These are phyloP conservation scores for Pseudachorutes palmiensis DNA, from an alignment of 1,140 invertebrate genomes.

Conservation along the genomic window DNA sequence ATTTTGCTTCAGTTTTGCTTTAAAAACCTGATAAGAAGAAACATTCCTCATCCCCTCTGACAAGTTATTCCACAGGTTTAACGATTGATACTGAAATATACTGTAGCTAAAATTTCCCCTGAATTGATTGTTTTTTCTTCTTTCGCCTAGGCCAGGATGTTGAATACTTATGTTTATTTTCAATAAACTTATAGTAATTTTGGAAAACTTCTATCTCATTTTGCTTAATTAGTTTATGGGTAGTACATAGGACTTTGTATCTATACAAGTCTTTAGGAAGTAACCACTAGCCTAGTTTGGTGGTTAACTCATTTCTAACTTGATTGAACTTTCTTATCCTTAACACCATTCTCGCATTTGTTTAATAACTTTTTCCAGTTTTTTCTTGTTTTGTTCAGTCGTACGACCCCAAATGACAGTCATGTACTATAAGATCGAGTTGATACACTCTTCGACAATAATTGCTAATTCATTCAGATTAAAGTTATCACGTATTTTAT, in stretches of 20 bases:
- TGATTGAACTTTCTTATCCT: neutral
- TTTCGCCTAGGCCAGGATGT: no score
- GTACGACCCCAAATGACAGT: neutral
- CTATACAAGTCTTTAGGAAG: neutral
- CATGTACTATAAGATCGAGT: neutral
- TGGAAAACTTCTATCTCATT: neutral
- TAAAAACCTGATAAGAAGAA: no score
- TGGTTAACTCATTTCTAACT: neutral
- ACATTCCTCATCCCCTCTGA: no score
- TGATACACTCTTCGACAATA: neutral
- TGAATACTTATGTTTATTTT: neutral
- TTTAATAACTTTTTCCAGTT: neutral
- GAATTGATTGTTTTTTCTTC: no score
- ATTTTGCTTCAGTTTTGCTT: no score
- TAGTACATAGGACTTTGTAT: neutral
- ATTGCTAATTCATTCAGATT: neutral
- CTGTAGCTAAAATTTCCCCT: no score
- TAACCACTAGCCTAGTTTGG: neutral
- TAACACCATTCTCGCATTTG: neutral
- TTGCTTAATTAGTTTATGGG: neutral
- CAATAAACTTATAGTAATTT: neutral
- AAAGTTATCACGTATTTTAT: neutral
- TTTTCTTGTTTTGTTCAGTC: neutral
- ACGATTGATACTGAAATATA: no score
- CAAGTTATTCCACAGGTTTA: no score